Percentiles rank a stretch among this genome's conserved stretches.
Evolutionary conservation across 2,797 vertebrate genomes (phyloP).

Genomic region (Sebastes hubbsi): DNA sequence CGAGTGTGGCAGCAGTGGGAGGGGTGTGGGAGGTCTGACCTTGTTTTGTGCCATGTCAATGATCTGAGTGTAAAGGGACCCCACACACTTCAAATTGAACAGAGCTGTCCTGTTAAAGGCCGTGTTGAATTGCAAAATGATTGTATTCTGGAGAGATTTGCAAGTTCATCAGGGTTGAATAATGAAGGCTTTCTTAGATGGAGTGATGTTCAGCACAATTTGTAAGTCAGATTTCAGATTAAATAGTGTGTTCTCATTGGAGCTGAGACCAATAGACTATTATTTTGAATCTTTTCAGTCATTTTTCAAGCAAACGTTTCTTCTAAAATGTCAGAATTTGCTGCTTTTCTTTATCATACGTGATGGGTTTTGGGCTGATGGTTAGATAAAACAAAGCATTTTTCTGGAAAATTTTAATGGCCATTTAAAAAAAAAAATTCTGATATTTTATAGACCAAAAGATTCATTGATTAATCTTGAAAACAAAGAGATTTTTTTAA

Average conservation of each 20-base stretch:
- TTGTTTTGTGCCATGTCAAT: conserved; percentile 53
- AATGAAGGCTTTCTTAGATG: neutral
- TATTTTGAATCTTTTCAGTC: neutral
- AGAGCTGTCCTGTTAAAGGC: conserved; percentile 17
- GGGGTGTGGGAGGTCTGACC: conserved; percentile 58
- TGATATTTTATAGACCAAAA: neutral
- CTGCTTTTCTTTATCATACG: neutral
- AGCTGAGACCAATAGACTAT: neutral
- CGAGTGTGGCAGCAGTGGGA: conserved; percentile 36
- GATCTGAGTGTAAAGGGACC: conserved; percentile 36
- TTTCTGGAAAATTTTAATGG: neutral
- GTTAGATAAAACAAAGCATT: neutral
- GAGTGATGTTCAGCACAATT: neutral
- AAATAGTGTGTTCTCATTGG: neutral
- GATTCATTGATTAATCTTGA: neutral
- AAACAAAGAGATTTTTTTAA: neutral
- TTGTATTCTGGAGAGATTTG: conserved; percentile 16
- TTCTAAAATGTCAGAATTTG: neutral
- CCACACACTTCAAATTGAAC: conserved; percentile 31
- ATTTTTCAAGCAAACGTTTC: neutral
- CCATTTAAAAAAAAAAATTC: neutral
- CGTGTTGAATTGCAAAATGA: conserved; percentile 24
- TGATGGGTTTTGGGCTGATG: neutral
- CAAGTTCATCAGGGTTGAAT: conserved; percentile 3
- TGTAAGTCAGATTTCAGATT: neutral